Percentiles rank a stretch among this genome's conserved stretches.
Conservation (phyloP, 2,797 vertebrate genomes). For the Delichon dasypus region DNA sequence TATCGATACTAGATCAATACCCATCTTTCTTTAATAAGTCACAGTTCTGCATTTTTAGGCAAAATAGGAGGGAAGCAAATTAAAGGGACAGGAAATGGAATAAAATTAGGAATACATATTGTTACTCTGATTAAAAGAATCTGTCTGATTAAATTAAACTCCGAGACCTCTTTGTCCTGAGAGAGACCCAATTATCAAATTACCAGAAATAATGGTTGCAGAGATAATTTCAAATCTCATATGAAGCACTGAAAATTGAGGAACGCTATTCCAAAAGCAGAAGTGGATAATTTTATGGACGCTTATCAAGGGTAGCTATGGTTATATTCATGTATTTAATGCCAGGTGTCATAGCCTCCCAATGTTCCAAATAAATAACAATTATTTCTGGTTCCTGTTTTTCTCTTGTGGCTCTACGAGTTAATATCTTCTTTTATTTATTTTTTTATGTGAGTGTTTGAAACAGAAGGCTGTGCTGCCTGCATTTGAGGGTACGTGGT, state of each 20-base stretch:
- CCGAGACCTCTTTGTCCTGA: not conserved
- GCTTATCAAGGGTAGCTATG: not conserved
- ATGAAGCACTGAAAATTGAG: not conserved
- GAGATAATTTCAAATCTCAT: not conserved
- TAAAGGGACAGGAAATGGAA: not conserved
- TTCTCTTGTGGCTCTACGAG: not conserved
- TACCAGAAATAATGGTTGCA: not conserved
- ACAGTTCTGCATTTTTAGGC: not conserved
- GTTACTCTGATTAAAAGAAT: not conserved
- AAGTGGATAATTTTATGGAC: not conserved
- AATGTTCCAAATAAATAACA: not conserved
- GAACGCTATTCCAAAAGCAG: not conserved
- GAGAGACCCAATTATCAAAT: not conserved
- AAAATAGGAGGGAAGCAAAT: not conserved
- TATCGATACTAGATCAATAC: too few relatives aligned
- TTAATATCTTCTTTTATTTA: accelerated
- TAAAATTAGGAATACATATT: not conserved
- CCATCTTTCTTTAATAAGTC: too few relatives aligned
- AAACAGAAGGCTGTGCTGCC: not conserved
- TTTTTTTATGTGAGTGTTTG: not conserved
- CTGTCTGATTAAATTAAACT: not conserved
- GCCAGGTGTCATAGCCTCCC: not conserved
- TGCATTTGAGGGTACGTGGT: not conserved
- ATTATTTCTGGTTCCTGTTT: not conserved
- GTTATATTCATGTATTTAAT: not conserved